A percentile compares a stretch with the other conserved stretches of the same genome.
Evolutionary conservation across 2,888 invertebrate species (phyloP).

Genomic region (Hanleya hanleyi): DNA sequence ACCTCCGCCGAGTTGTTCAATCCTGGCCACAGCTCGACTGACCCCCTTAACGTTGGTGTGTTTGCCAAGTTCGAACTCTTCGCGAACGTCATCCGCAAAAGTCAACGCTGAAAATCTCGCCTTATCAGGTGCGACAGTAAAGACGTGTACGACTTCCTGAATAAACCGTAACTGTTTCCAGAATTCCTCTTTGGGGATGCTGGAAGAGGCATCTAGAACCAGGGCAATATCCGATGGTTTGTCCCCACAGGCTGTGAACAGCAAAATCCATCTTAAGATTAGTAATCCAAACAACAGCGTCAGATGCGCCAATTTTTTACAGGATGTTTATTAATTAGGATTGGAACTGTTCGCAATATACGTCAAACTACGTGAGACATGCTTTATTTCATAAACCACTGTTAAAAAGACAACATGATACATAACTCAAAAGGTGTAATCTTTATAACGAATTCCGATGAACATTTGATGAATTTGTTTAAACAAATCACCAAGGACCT

Average conservation of each 20-base stretch:
- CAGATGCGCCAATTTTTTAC: no score
- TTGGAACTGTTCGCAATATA: no score
- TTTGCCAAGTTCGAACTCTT: constrained; percentile 49
- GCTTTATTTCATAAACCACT: no score
- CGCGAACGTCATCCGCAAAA: constrained; percentile 55
- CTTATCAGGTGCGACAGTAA: constrained; percentile 47
- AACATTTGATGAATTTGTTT: no score
- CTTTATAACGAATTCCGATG: no score
- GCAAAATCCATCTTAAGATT: no score
- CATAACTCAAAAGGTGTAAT: no score
- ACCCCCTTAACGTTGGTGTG: constrained; percentile 43
- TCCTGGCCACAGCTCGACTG: constrained; percentile 41
- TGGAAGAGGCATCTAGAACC: constrained; percentile 58
- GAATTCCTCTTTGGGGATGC: constrained; percentile 52
- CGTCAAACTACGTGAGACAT: no score
- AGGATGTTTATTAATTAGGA: no score
- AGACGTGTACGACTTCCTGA: constrained; percentile 46
- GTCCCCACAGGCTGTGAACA: constrained; percentile 47
- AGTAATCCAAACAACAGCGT: no score
- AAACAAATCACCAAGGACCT: no score
- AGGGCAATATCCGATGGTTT: constrained; percentile 54
- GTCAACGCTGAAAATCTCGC: constrained; percentile 58
- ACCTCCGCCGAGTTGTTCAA: constrained; percentile 48
- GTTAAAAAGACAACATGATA: no score
- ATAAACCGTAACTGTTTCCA: constrained; percentile 60